Evolutionary conservation across 2,797 vertebrate genomes (phyloP).

Genomic region (Aeoliscus strigatus): DNA sequence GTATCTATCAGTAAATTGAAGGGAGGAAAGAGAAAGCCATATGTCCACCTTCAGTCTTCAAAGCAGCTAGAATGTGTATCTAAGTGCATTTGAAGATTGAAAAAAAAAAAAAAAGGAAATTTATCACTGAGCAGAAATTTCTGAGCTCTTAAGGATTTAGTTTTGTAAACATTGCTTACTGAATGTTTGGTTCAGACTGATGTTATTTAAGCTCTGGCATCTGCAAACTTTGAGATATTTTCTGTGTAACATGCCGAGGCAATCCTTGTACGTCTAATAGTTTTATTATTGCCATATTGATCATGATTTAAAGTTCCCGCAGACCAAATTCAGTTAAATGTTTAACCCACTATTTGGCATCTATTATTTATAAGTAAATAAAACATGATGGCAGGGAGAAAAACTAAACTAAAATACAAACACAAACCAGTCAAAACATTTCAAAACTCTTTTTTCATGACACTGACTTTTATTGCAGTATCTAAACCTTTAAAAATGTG

Average conservation of each 20-base stretch:
- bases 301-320: constrained; percentile 27
- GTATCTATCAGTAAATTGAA: constrained; percentile 68
- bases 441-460: no score
- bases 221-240: constrained; percentile 47
- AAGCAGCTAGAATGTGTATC: constrained; percentile 61
- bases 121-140: constrained; percentile 64
- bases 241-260: constrained; percentile 38
- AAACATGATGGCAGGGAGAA: background rate
- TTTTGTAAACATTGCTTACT: constrained; percentile 69
- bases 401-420: no score
- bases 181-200: constrained; percentile 50
- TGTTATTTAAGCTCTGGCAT: constrained; percentile 58
- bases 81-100: constrained; percentile 66
- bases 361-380: constrained; percentile 8
- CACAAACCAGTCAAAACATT: no score
- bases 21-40: constrained; percentile 64
- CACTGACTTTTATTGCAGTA: no score
- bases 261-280: constrained; percentile 27
- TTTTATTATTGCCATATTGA: constrained; percentile 21
- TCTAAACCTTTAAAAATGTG: no score
- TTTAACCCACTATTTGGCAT: constrained; percentile 11
- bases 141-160: constrained; percentile 53
- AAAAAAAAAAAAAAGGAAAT: constrained; percentile 55
- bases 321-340: constrained; percentile 26
- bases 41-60: constrained; percentile 67